These are phyloP conservation scores for Epirrhoe alternata DNA, from an alignment of 2,888 invertebrate genomes.

Conservation along the genomic window DNA sequence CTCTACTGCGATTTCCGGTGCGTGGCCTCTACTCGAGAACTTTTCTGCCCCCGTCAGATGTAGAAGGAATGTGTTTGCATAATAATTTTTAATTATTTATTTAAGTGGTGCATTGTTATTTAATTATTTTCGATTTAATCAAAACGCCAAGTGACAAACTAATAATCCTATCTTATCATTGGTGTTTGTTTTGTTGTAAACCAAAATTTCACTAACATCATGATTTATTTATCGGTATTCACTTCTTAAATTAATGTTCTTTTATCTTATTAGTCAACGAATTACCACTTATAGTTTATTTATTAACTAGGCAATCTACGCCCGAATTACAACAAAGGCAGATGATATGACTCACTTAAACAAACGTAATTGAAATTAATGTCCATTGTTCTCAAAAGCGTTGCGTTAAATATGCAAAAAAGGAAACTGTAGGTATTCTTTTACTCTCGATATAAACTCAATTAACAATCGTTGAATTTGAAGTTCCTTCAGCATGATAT, in stretches of 20 bases:
- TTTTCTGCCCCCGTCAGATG: too few species aligned
- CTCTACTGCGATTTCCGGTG: too few species aligned
- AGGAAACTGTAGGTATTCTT: neutral
- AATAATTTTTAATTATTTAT: too few species aligned
- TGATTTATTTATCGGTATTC: neutral
- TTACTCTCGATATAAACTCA: too few species aligned
- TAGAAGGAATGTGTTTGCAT: too few species aligned
- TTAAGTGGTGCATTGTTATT: too few species aligned
- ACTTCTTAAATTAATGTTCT: neutral
- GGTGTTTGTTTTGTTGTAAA: neutral
- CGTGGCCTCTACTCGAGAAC: too few species aligned
- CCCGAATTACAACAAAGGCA: conserved; percentile 13
- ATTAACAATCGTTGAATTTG: too few species aligned
- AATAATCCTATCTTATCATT: neutral
- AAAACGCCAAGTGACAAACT: neutral
- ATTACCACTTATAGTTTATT: conserved; percentile 14
- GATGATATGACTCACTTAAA: conserved; percentile 25
- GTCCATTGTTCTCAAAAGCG: neutral
- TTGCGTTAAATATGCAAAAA: neutral
- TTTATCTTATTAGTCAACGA: neutral
- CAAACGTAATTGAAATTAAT: conserved; percentile 25
- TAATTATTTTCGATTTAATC: neutral
- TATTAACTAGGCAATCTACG: conserved; percentile 10
- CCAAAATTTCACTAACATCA: neutral
- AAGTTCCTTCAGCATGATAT: too few species aligned